These are phyloP conservation scores for Phylloscopus collybita DNA, from an alignment of 2,797 vertebrate species.

Conservation along the genomic window DNA sequence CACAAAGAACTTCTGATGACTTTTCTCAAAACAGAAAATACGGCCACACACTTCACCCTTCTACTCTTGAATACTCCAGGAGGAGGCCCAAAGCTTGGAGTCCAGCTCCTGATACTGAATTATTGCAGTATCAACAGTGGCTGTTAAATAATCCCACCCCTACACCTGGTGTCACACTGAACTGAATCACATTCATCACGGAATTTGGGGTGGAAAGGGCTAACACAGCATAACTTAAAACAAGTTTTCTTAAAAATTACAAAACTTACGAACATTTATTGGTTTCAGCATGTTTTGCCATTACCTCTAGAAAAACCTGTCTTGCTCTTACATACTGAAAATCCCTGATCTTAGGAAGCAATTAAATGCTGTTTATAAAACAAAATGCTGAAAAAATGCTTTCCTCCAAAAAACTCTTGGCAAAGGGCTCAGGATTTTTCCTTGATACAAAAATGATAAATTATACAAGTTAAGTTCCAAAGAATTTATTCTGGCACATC, in stretches of 20 bases:
- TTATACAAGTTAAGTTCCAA: neutral
- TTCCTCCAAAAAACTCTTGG: constrained; percentile 21
- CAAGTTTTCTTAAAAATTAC: neutral
- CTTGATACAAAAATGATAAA: neutral
- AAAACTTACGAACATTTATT: neutral
- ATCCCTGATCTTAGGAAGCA: neutral
- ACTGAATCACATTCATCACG: rapidly evolving
- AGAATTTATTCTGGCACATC: neutral
- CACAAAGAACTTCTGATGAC: constrained; percentile 59
- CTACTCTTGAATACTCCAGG: neutral
- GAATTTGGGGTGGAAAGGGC: neutral
- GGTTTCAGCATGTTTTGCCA: neutral
- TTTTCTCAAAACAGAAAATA: constrained; percentile 13
- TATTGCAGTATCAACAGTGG: neutral
- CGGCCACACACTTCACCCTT: neutral
- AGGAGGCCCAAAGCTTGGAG: neutral
- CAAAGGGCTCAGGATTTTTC: constrained; percentile 10
- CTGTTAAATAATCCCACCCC: neutral
- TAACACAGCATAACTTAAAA: neutral
- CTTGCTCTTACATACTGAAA: neutral
- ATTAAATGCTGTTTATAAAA: constrained; percentile 33
- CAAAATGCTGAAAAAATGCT: neutral
- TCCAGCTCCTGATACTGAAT: neutral
- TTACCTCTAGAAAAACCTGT: neutral
- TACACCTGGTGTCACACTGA: neutral